phyloP scores from a whole-genome alignment of 2,888 invertebrate genomes.

The Xylota segnis region DNA sequence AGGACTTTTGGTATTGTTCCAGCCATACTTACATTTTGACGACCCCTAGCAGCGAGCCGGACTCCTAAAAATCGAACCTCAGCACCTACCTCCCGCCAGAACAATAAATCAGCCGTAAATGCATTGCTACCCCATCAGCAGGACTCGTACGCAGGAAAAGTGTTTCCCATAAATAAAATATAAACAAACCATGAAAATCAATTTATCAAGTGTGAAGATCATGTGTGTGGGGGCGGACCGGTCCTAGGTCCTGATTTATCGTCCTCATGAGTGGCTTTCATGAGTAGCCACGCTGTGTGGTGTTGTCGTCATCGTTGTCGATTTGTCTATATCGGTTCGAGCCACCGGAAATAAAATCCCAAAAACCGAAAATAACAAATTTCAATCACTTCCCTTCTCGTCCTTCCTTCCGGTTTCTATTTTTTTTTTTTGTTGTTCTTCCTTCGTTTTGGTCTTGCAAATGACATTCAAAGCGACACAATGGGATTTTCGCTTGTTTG shows the following conservation, averaged over 20 bases:
- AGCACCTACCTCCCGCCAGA: constrained; percentile 43
- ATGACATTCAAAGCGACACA: constrained; percentile 45
- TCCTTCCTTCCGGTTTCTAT: constrained; percentile 1
- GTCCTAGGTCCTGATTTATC: constrained; percentile 59
- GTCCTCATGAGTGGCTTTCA: constrained; percentile 27
- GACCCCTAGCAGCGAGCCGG: no score
- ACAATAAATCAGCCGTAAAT: constrained; percentile 67
- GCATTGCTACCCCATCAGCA: constrained; percentile 43
- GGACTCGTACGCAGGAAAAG: constrained; percentile 35
- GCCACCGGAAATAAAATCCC: constrained; percentile 23
- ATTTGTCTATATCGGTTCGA: constrained; percentile 35
- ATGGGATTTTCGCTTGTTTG: constrained; percentile 38
- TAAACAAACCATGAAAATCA: constrained; percentile 68
- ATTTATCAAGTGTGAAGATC: constrained; percentile 69
- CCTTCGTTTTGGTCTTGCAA: background rate
- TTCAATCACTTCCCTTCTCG: constrained; percentile 49
- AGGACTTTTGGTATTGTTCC: constrained; percentile 42
- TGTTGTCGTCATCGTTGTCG: constrained; percentile 8
- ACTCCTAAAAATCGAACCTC: constrained; percentile 34
- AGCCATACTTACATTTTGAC: background rate
- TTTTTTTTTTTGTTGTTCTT: background rate
- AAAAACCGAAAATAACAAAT: constrained; percentile 46
- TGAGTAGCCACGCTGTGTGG: constrained; percentile 7
- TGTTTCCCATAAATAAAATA: constrained; percentile 69
- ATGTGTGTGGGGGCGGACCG: constrained; percentile 32